Evolutionary conservation across 1,140 invertebrate genomes (phyloP).

Genomic region (Chrysoperla carnea): DNA sequence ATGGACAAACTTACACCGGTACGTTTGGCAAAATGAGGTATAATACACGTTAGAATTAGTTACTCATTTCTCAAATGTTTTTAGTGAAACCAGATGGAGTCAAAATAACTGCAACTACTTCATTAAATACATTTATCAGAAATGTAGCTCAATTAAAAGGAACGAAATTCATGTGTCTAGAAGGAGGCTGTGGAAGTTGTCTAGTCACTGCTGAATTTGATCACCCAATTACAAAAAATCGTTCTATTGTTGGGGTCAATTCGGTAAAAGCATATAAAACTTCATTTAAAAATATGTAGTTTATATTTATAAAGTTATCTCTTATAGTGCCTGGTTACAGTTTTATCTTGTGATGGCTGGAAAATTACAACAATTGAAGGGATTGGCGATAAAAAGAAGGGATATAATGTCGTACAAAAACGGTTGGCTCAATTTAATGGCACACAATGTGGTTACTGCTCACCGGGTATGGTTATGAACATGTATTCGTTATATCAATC

Average conservation of each 20-base stretch:
- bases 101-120: constrained; percentile 26
- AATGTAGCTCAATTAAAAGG: constrained; percentile 46
- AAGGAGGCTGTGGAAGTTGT: constrained; percentile 71
- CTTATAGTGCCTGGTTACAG: constrained; percentile 43
- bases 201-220: constrained; percentile 41
- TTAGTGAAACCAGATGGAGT: neutral
- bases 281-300: no score
- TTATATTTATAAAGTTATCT: no score
- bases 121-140: constrained; percentile 50
- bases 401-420: constrained; percentile 54
- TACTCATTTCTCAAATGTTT: neutral
- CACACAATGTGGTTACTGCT: constrained; percentile 69
- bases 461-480: constrained; percentile 73
- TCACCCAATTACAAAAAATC: constrained; percentile 30
- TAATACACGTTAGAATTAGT: neutral
- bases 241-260: constrained; percentile 45
- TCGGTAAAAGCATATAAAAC: constrained; percentile 34
- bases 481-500: constrained; percentile 43
- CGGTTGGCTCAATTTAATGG: constrained; percentile 50
- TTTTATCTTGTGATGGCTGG: constrained; percentile 55
- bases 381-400: constrained; percentile 43
- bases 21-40: neutral
- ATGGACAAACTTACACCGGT: constrained; percentile 5
- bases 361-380: constrained; percentile 65
- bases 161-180: constrained; percentile 64